A percentile compares a stretch with the other conserved stretches of the same genome.
Conservation (phyloP, 2,888 invertebrate genomes). For the Drosophila mulleri region DNA sequence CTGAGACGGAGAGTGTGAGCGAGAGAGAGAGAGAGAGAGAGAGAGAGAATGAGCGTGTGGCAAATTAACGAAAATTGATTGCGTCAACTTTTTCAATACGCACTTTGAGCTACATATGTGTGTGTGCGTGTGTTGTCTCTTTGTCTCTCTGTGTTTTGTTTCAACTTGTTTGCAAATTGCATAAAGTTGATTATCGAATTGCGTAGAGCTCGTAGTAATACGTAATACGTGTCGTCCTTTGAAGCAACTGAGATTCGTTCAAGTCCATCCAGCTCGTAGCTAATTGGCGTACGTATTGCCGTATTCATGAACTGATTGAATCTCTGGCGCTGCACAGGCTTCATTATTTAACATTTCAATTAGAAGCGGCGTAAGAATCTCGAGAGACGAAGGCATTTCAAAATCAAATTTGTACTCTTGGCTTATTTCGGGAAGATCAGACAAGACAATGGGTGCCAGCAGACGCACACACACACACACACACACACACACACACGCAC, state of each 20-base stretch:
- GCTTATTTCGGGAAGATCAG: conserved; percentile 50
- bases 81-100: conserved; percentile 67
- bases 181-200: conserved; percentile 69
- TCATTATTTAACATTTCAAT: conserved; percentile 80
- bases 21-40: conserved; percentile 14
- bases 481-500: neutral
- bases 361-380: conserved; percentile 47
- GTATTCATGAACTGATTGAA: conserved; percentile 72
- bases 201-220: conserved; percentile 8
- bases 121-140: neutral
- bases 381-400: conserved; percentile 43
- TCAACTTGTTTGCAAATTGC: conserved; percentile 68
- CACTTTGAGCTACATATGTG: conserved; percentile 2
- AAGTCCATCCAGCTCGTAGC: conserved; percentile 49
- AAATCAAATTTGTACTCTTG: conserved; percentile 66
- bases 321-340: conserved; percentile 65
- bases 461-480: neutral
- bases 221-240: conserved; percentile 37
- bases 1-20: neutral
- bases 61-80: conserved; percentile 68
- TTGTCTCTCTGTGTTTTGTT: conserved; percentile 56
- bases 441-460: conserved; percentile 50
- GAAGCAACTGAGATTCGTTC: conserved; percentile 49
- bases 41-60: neutral
- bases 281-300: conserved; percentile 58